Percentiles rank a stretch among this genome's conserved stretches.
Evolutionary conservation across 92 coral and sea anemone genomes (phyloP).

Genomic region (Palythoa grandis): DNA sequence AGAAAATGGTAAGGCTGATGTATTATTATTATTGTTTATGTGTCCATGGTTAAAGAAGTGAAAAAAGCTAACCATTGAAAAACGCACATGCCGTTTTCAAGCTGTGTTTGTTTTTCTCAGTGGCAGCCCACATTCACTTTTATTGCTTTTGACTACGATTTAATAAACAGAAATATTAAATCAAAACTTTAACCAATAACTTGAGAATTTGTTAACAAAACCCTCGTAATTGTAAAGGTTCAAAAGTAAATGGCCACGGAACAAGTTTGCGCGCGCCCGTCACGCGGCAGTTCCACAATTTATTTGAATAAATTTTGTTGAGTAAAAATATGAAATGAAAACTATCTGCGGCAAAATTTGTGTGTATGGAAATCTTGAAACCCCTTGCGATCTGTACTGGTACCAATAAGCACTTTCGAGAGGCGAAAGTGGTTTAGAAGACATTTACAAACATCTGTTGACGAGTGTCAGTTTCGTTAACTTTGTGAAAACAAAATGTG

Average conservation of each 20-base stretch:
- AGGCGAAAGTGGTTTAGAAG: too few species aligned
- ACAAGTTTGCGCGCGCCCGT: slow-evolving; percentile 8
- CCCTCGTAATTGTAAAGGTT: background rate
- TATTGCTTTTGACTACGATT: background rate
- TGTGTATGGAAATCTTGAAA: too few species aligned
- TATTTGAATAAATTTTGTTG: background rate
- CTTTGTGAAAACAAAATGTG: too few species aligned
- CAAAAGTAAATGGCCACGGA: background rate
- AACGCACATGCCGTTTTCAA: background rate
- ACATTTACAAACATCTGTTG: too few species aligned
- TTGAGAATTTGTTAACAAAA: background rate
- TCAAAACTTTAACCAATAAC: background rate
- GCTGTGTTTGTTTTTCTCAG: slow-evolving; percentile 28
- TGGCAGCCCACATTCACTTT: slow-evolving; percentile 12
- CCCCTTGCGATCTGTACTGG: too few species aligned
- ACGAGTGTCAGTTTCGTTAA: too few species aligned
- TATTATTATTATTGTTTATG: background rate
- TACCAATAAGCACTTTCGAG: too few species aligned
- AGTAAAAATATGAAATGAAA: background rate
- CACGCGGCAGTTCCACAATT: background rate
- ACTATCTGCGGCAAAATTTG: background rate
- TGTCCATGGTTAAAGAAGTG: background rate
- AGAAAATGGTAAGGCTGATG: slow-evolving; percentile 78
- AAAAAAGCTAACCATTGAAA: background rate
- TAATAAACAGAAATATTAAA: background rate